Evolutionary conservation across 2,888 invertebrate species (phyloP).

Genomic region (Liopterus haemorrhoidalis): DNA sequence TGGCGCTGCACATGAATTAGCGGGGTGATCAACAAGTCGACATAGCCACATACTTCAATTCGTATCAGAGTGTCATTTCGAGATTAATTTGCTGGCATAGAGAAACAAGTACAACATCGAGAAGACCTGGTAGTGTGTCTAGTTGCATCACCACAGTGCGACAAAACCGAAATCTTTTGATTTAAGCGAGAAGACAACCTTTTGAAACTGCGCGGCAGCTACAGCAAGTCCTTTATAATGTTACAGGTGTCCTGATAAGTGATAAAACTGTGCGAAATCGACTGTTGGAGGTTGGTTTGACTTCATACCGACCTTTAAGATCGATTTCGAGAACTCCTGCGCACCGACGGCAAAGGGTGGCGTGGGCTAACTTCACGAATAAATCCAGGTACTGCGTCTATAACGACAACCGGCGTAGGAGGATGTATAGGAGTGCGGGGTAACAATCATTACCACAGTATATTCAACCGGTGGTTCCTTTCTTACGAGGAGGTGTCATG

Average conservation of each 20-base stretch:
- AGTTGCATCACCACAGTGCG: no score
- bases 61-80: constrained; percentile 1
- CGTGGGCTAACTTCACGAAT: constrained; percentile 9
- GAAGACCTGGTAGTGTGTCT: not conserved
- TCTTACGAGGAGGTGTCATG: not conserved
- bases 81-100: constrained; percentile 1
- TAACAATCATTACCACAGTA: not conserved
- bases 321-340: constrained; percentile 1
- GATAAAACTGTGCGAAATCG: constrained; percentile 6
- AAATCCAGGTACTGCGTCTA: constrained; percentile 1
- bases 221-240: constrained; percentile 1
- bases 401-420: constrained; percentile 4
- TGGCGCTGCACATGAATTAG: not conserved
- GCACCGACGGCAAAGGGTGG: constrained; percentile 5
- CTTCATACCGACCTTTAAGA: constrained; percentile 4
- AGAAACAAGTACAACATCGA: constrained; percentile 1
- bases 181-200: constrained; percentile 3
- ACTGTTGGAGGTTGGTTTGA: constrained; percentile 5
- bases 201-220: constrained; percentile 5
- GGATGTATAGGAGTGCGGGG: constrained; percentile 3
- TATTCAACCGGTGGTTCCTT: constrained; percentile 2
- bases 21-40: not conserved
- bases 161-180: no score
- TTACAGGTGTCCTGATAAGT: constrained; percentile 4
- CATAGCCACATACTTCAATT: no score